Evolutionary conservation across 2,113 vertebrate genomes (phyloP).

Genomic region (Strix aluco): DNA sequence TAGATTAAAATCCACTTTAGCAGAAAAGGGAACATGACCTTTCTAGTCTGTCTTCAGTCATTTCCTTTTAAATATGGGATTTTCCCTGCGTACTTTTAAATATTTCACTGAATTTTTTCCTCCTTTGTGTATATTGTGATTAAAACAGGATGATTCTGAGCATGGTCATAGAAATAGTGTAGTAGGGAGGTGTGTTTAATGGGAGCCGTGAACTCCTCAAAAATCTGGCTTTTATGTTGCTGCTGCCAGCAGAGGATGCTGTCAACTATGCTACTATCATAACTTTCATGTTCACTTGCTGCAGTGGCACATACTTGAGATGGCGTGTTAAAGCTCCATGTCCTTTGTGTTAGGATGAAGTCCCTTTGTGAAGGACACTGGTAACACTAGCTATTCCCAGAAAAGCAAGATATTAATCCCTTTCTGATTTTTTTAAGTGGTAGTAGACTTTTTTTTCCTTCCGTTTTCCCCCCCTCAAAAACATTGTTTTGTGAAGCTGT

Average conservation of each 20-base stretch:
- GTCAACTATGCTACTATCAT: neutral
- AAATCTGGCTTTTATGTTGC: neutral
- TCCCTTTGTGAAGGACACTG: neutral
- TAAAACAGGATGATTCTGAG: neutral
- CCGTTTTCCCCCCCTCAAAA: too few relatives aligned
- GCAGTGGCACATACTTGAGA: neutral
- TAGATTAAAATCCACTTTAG: neutral
- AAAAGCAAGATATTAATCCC: neutral
- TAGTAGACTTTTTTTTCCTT: neutral
- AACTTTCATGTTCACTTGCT: neutral
- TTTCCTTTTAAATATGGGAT: neutral
- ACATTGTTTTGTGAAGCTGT: constrained; percentile 20
- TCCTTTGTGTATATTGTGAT: neutral
- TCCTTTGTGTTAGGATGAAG: neutral
- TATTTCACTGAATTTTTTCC: neutral
- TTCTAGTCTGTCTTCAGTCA: neutral
- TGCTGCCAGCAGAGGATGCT: constrained; percentile 6
- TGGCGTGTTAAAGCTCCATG: neutral
- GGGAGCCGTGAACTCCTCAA: neutral
- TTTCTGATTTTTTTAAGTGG: constrained; percentile 23
- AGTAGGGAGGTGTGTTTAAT: neutral
- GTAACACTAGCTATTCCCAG: neutral
- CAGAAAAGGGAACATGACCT: neutral
- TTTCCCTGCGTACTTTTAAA: neutral
- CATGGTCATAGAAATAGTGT: neutral